phyloP scores from a whole-genome alignment of 1,140 invertebrate species.

The Pogonus chalceus region DNA sequence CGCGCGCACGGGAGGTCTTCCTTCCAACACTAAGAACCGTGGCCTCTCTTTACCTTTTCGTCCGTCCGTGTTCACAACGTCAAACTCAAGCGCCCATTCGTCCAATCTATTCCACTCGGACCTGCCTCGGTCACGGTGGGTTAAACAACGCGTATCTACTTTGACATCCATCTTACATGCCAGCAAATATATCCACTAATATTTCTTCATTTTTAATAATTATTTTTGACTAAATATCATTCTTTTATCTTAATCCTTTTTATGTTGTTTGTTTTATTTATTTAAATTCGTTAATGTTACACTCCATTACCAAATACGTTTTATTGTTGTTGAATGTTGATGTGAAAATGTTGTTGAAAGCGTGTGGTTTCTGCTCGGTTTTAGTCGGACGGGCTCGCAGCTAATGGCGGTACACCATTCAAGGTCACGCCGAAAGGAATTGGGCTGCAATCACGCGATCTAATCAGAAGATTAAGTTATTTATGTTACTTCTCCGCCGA shows the following conservation, averaged over 20 bases:
- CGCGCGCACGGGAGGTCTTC: slow-evolving; percentile 2
- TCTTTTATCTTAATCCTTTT: no score
- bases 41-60: no score
- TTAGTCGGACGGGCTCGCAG: neutral
- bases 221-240: no score
- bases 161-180: neutral
- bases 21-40: neutral
- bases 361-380: neutral
- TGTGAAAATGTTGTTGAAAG: neutral
- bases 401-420: slow-evolving; percentile 9
- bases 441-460: slow-evolving; percentile 14
- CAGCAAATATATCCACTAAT: no score
- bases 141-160: neutral
- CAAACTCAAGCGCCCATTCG: neutral
- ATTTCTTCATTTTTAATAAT: no score
- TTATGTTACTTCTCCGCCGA: slow-evolving; percentile 10
- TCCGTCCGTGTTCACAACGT: no score
- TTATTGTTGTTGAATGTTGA: no score
- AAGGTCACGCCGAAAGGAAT: slow-evolving; percentile 11
- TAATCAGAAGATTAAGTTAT: slow-evolving; percentile 16
- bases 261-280: no score
- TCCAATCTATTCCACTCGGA: neutral
- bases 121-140: neutral
- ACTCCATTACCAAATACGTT: no score
- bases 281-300: no score